Base-by-base conservation (phyloP, 2,797 vertebrate species). In the Lithobates sylvaticus region DNA sequence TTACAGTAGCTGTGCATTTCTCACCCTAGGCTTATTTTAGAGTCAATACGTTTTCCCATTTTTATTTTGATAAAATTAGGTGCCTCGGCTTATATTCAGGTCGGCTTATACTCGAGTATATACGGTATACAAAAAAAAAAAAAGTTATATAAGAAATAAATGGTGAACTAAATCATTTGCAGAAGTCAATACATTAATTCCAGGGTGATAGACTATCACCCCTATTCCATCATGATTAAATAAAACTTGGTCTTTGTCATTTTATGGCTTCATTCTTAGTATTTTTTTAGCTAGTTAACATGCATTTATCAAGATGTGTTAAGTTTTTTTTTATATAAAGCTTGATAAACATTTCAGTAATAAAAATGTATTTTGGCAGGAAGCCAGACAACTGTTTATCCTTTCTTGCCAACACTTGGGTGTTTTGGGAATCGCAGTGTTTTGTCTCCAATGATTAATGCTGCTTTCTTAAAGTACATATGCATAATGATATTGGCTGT, bases 371-470 rank as follows among this genome's bases (percentile, higher is more conserved):
- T 81, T 71, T 16, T 81, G 78, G 78, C 78, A 71, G 67, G 21
- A 70, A 42, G 78, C 78, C 78, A 81, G 29, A 71, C 68, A 81
- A 71, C 78, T 81, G 65, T 81, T 81, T 42, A 71, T 34, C 23
- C 78, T 70, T 81, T 81, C 78, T 81, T 81, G 78, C 78, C 78
- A 81, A 71, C 44, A 71, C 21, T 81, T 44, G 54, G 34, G 44
- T 81, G 44, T 42, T 58, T n/a, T 54, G 29, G 78, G 69, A 47
- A 80, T 32, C 29, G 47, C 32, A 69, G 21, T 69, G 23, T 80
- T 80, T 70, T 70, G 78, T 71, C 68, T 81, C 68, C 50, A 68
- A 71, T 81, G 29, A 81, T 71, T 81, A 81, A 81, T 81, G 78
- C 44, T 69, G 47, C 65, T 81, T 81, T 81, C 29, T 34, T 81